These are phyloP conservation scores for Nemoura dubitans DNA, from an alignment of 2,888 invertebrate species.

Conservation along the genomic window DNA sequence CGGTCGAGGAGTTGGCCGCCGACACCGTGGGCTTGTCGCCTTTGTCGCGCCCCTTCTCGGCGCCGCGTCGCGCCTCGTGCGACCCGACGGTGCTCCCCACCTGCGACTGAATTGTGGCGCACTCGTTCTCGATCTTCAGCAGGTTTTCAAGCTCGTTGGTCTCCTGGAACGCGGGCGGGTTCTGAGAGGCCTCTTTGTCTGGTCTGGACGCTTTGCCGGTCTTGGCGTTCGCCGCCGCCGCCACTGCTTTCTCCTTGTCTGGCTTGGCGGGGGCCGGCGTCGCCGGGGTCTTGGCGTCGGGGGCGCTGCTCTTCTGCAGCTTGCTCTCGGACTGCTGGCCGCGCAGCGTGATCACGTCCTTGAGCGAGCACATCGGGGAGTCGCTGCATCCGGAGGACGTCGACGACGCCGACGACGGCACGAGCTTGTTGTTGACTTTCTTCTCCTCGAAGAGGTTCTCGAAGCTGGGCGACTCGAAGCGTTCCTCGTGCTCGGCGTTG, in stretches of 20 bases:
- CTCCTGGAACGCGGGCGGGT: constrained; percentile 43
- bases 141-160: constrained; percentile 59
- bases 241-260: constrained; percentile 31
- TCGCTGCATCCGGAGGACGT: constrained; percentile 58
- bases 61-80: constrained; percentile 29
- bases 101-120: constrained; percentile 61
- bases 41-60: constrained; percentile 53
- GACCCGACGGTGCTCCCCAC: constrained; percentile 55
- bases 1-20: constrained; percentile 58
- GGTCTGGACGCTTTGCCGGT: not conserved
- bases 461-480: constrained; percentile 77
- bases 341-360: constrained; percentile 69
- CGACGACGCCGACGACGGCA: constrained; percentile 43
- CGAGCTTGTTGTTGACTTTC: constrained; percentile 63
- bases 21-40: constrained; percentile 53
- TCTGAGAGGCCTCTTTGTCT: constrained; percentile 7
- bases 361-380: constrained; percentile 70
- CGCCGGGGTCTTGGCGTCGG: constrained; percentile 27
- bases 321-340: constrained; percentile 57
- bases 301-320: constrained; percentile 53
- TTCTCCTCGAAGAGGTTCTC: constrained; percentile 88
- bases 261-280: constrained; percentile 7
- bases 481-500: constrained; percentile 71
- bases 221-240: constrained; percentile 22
- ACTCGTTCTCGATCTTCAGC: constrained; percentile 64